phyloP scores from a whole-genome alignment of 2,888 invertebrate genomes.

The Megamerina dolium region DNA sequence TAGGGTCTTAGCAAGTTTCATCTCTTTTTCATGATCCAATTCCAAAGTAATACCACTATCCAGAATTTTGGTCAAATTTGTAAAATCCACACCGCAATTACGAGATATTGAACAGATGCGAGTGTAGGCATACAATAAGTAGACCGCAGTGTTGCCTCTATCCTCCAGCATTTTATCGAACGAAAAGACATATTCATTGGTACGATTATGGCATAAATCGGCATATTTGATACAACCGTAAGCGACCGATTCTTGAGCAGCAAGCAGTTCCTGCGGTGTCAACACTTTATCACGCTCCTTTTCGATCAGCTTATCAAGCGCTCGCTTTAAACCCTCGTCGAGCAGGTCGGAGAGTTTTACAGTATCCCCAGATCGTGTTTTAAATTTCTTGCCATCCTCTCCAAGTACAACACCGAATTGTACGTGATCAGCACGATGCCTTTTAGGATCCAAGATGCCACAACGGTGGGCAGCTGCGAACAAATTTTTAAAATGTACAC shows the following conservation, averaged over 20 bases:
- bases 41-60: slow-evolving; percentile 54
- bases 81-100: slow-evolving; percentile 52
- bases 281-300: slow-evolving; percentile 82
- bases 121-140: slow-evolving; percentile 89
- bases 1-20: slow-evolving; percentile 85
- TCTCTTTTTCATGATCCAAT: slow-evolving; percentile 85
- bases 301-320: slow-evolving; percentile 76
- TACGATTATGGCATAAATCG: slow-evolving; percentile 88
- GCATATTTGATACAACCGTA: slow-evolving; percentile 99
- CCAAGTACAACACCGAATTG: slow-evolving; percentile 96
- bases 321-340: slow-evolving; percentile 82
- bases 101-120: slow-evolving; percentile 87
- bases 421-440: slow-evolving; percentile 78
- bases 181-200: slow-evolving; percentile 93
- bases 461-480: slow-evolving; percentile 73
- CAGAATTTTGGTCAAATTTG: slow-evolving; percentile 60
- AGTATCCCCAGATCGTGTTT: slow-evolving; percentile 95
- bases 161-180: slow-evolving; percentile 99
- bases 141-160: slow-evolving; percentile 97
- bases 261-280: slow-evolving; percentile 69
- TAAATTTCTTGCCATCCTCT: slow-evolving; percentile 98
- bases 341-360: slow-evolving; percentile 80
- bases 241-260: slow-evolving; percentile 86
- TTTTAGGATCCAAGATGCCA: slow-evolving; percentile 62
- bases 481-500: slow-evolving; percentile 58